Conservation (phyloP, 2,113 vertebrate species). For the Scomber colias region DNA sequence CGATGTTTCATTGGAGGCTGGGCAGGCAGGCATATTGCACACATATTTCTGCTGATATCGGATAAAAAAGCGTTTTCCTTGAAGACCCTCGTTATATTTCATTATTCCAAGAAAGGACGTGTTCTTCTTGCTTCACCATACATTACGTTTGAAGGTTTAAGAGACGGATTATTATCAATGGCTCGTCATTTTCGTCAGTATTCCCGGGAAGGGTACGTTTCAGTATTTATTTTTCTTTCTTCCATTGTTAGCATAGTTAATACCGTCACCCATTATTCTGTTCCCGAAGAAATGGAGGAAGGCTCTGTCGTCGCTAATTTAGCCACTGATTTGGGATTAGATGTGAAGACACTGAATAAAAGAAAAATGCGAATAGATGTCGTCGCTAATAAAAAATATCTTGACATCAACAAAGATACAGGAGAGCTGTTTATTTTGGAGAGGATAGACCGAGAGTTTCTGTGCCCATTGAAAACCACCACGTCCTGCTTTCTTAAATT, state of each 20-base stretch:
- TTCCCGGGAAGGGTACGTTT: slow-evolving; percentile 57
- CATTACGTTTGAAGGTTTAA: neutral
- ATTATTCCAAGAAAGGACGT: too few species aligned
- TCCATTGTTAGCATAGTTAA: slow-evolving; percentile 1
- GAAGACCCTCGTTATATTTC: neutral
- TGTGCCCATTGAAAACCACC: slow-evolving; percentile 10
- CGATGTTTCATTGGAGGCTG: neutral
- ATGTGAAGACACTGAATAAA: slow-evolving; percentile 68
- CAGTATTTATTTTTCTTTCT: slow-evolving; percentile 49
- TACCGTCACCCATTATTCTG: slow-evolving; percentile 83
- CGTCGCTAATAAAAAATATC: slow-evolving; percentile 77
- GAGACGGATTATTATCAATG: neutral
- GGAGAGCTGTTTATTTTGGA: slow-evolving; percentile 77
- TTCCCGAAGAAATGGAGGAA: slow-evolving; percentile 87
- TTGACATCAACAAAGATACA: slow-evolving; percentile 83
- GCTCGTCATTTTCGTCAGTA: neutral
- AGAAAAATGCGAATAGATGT: slow-evolving; percentile 81
- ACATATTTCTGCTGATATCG: neutral
- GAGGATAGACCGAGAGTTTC: slow-evolving; percentile 74
- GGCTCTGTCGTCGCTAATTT: slow-evolving; percentile 88
- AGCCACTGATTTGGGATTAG: slow-evolving; percentile 86
- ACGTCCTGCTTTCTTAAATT: slow-evolving; percentile 69
- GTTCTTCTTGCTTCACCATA: neutral
- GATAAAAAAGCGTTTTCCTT: neutral
- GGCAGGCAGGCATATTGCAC: neutral